Evolutionary conservation across 2,113 vertebrate genomes (phyloP), one percentile per base, ranked within the genome.

Genomic region (Gasterosteus aculeatus): DNA sequence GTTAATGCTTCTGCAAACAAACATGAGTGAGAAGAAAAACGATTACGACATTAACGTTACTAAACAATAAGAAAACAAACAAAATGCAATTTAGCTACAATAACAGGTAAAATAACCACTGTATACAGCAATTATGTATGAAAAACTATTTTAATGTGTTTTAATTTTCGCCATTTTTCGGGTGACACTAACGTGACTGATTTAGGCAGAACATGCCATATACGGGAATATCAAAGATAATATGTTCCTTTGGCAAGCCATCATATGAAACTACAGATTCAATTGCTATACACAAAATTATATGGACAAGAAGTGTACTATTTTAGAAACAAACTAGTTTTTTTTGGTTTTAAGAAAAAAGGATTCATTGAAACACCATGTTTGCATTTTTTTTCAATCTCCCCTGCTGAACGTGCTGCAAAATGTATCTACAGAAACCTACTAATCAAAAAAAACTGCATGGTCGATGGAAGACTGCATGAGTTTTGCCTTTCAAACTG

Each of bases 401-500:
- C 72, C 87, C 79, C 88, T 78, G 76, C 87, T 84, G 71, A 91
- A 85, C 69, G 62, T 82, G 69, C 78, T 76, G 79, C 77, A 73
- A 75, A 77, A 85, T 86, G 84, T 90, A 93, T 87, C 86, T 90
- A 92, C 85, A 85, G 84, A 88, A 89, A 90, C 65, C 84, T 91
- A 83, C 82, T 87, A 86, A 89, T 85, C 58, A 84, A 87, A 92
- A 92, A 87, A 89, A 92, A 83, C 88, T 94, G 94, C 94, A 94
- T 94, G 94, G 91, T 91, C 84, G 76, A 89, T 80, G 82, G 89
- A 93, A 89, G 93, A 93, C 87, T 94, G 94, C 94, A 94, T 94
- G 94, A 92, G 93, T 92, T 93, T 93, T 91, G 91, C 85, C 91
- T 92, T 93, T 92, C 85, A 86, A 94, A 89, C 82, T 89, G 84